Base-by-base conservation (phyloP, 2,797 vertebrate genomes). In the Zonotrichia albicollis region DNA sequence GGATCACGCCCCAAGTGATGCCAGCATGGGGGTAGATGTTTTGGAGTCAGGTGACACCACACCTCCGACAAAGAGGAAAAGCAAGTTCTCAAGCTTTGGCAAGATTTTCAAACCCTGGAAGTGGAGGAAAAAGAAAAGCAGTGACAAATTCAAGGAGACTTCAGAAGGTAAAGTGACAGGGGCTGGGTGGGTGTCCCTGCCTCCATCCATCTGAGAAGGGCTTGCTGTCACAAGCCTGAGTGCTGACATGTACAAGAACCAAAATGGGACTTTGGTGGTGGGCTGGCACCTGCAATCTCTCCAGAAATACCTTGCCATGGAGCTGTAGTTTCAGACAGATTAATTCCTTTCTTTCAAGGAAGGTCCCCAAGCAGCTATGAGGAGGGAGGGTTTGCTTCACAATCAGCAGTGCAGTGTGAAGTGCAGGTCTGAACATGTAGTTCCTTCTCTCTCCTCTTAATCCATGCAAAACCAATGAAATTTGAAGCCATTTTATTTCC, bases 81-180 rank as follows among this genome's bases (percentile, higher is more conserved):
- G 99, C 98, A 99, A 99, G 97, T 99, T 99, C 94, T 98, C 99
- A 4, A 98, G 98, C 64, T 98, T 99, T 74, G 99, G 99, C 94
- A 99, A 99, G 97, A 99, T 99, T 97, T 99, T 99, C 97, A 99
- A 99, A 94, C 99, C 99, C 13, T 99, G 99, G 99, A 99, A 99
- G 96, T 99, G 99, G 99, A 98, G 99, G 95, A 99, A 99, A 98
- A 99, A 99, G 98, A 99, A 99, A 98, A 99, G 98, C 98, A 99
- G 99, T 38, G 99, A 99, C 88, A 99, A 98, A 94, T 99, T 99
- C 96, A 98, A 99, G 97, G 99, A 99, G 97, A 99, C 99, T 30
- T 99, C 99, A n/a, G 99, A 99, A 99, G 99, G 99, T 99, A 97
- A 97, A 84, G 54, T 54, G 5, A 29, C 8, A 2, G 5, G 48